Percentiles rank a stretch among this genome's conserved stretches.
Conservation (phyloP, 1,140 invertebrate species). For the Drosophila auraria region DNA sequence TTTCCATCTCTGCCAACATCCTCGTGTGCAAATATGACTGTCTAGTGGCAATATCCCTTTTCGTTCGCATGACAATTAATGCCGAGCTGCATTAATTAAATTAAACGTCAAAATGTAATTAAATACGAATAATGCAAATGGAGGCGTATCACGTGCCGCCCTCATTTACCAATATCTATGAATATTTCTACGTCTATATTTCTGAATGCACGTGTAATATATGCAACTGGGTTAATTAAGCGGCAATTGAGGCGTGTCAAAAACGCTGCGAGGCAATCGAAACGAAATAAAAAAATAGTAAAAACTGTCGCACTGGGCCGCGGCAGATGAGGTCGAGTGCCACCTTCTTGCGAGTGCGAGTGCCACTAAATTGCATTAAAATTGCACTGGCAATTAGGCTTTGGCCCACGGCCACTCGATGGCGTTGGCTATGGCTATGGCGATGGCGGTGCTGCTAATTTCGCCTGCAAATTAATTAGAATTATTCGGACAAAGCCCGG, state of each 20-base stretch:
- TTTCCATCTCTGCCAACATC: too few relatives aligned
- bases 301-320: background rate
- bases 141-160: conserved; percentile 53
- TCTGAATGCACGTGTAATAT: conserved; percentile 61
- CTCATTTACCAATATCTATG: conserved; percentile 3
- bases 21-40: background rate
- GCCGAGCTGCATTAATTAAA: conserved; percentile 76
- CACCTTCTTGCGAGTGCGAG: conserved; percentile 39
- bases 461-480: conserved; percentile 71
- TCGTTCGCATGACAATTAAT: conserved; percentile 63
- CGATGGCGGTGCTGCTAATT: conserved; percentile 60
- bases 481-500: conserved; percentile 65
- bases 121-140: conserved; percentile 72
- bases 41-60: background rate
- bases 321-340: conserved; percentile 1
- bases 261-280: conserved; percentile 15
- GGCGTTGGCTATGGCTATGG: conserved; percentile 23
- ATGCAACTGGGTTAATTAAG: conserved; percentile 82
- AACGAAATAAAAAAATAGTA: conserved; percentile 3
- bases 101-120: conserved; percentile 80
- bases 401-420: conserved; percentile 47
- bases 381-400: conserved; percentile 72
- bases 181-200: conserved; percentile 3
- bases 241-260: conserved; percentile 71
- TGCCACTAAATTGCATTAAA: conserved; percentile 67